Percentiles rank a stretch among this genome's conserved stretches.
Conservation (phyloP, 2,113 vertebrate genomes). For the Rhizomys pruinosus region DNA sequence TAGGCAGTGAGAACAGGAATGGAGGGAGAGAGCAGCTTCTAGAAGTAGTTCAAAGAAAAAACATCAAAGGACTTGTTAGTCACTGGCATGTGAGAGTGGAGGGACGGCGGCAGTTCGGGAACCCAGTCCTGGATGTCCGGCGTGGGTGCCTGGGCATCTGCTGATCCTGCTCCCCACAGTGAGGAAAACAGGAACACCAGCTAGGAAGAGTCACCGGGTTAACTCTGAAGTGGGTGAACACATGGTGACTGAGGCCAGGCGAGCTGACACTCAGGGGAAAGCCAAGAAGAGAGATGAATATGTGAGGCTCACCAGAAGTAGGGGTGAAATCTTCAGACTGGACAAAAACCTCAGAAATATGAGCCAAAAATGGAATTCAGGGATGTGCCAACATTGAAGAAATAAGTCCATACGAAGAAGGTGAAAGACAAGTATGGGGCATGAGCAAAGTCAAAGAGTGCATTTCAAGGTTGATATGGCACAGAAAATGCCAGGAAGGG, state of each 20-base stretch:
- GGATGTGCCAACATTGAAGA: neutral
- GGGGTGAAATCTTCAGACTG: neutral
- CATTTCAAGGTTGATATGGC: neutral
- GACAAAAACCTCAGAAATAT: neutral
- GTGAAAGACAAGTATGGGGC: neutral
- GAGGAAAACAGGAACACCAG: neutral
- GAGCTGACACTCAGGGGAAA: neutral
- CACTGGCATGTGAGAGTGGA: neutral
- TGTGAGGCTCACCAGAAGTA: neutral
- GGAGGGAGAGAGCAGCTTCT: neutral
- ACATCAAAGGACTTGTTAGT: neutral
- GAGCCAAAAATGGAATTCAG: neutral
- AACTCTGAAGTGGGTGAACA: neutral
- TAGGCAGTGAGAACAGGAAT: neutral
- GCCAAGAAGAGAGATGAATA: neutral
- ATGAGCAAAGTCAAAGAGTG: too few species aligned
- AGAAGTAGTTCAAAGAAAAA: conserved; percentile 25
- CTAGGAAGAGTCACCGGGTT: neutral
- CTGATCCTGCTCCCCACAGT: neutral
- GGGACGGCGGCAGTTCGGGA: neutral
- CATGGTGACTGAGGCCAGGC: neutral
- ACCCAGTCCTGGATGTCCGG: neutral
- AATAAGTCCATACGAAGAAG: neutral
- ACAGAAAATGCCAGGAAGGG: neutral
- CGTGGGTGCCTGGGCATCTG: too few species aligned